A percentile compares a stretch with the other conserved stretches of the same genome.
Evolutionary conservation across 2,113 vertebrate genomes (phyloP).

Genomic region (Oostethus manadensis): DNA sequence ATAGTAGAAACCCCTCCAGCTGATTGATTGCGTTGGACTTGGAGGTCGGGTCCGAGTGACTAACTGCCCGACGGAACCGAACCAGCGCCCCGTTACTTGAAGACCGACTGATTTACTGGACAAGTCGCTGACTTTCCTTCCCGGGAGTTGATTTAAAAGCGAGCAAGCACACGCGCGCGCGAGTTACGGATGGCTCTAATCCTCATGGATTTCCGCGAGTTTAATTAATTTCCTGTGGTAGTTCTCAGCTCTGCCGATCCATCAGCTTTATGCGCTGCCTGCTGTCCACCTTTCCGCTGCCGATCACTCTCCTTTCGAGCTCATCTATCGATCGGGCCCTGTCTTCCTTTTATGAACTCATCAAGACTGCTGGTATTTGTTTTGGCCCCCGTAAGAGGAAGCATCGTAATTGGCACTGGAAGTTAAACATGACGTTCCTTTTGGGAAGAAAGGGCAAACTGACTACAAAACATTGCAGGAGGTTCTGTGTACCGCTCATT

Average conservation of each 20-base stretch:
- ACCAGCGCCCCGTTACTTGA: conserved; percentile 2
- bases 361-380: conserved; percentile 9
- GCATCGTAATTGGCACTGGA: conserved; percentile 1
- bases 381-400: conserved; percentile 4
- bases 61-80: conserved; percentile 4
- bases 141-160: conserved; percentile 27
- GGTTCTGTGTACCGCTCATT: too few relatives aligned
- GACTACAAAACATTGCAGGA: not conserved
- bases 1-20: conserved; percentile 5
- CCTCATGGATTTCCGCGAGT: conserved; percentile 48
- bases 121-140: conserved; percentile 17
- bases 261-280: conserved; percentile 50
- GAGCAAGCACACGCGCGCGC: conserved; percentile 5
- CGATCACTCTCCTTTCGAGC: conserved; percentile 33
- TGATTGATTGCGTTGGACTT: conserved; percentile 23
- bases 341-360: conserved; percentile 37
- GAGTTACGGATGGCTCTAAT: conserved; percentile 50
- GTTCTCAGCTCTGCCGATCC: conserved; percentile 34
- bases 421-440: not conserved
- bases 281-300: conserved; percentile 31
- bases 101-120: conserved; percentile 35
- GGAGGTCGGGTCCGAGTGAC: conserved; percentile 15
- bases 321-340: conserved; percentile 41
- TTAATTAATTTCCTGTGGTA: conserved; percentile 54
- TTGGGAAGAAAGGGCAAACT: not conserved